Base-by-base conservation (phyloP, 1,140 invertebrate species). In the Mesaphorura yosii region DNA sequence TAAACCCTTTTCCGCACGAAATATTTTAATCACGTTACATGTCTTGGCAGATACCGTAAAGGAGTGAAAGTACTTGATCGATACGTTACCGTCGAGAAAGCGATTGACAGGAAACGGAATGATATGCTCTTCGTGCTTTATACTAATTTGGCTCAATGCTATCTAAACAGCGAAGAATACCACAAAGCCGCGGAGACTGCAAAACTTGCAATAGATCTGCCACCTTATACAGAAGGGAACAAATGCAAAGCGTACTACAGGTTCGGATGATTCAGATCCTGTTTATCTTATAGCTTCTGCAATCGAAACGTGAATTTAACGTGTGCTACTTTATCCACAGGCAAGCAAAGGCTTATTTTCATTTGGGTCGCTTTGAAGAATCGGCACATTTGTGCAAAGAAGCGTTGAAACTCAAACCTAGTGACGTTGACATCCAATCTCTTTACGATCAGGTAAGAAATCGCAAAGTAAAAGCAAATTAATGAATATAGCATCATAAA, bases 311-410 rank as follows among this genome's bases (percentile, higher is more conserved):
- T 34, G 10, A 34, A 34, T 10, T 34, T 34, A 34, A 10, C n/a
- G n/a, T 34, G 10, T 34, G 31, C 69, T 78, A 66, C 83, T 77
- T 66, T 79, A 74, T 53, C 79, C 77, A 60, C 76, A 76, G 58
- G 82, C 80, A 26, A 70, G 78, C 58, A 78, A 81, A 67, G 82
- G 83, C 19, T 79, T 82, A 0, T 76, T 85, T 2, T 83, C 81
- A 0, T 10, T 34, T 34, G 31, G 31, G 31, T 34, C 31, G 82
- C 82, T 0, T 60, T 80, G 25, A 76, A 73, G n/a, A n/a, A n/a
- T n/a, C n/a, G n/a, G n/a, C n/a, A n/a, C n/a, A n/a, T n/a, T n/a
- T n/a, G n/a, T n/a, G n/a, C n/a, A n/a, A n/a, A n/a, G n/a, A n/a
- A n/a, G n/a, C n/a, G n/a, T n/a, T n/a, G n/a, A n/a, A n/a, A n/a